Conservation (phyloP, 2,888 invertebrate genomes). For the Hirtodrosophila histrioides region DNA sequence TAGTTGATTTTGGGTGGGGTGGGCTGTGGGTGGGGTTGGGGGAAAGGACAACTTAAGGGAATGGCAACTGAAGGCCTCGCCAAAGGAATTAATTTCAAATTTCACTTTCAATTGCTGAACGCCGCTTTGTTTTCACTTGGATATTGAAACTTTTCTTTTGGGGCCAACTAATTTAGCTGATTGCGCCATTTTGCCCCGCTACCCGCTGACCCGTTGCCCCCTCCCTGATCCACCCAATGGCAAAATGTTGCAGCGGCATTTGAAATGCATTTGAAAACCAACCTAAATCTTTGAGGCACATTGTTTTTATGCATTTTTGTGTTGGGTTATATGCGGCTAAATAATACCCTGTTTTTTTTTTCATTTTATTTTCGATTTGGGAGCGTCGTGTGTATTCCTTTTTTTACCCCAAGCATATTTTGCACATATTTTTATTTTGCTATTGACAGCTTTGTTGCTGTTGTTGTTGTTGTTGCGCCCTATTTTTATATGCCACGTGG, state of each 20-base stretch:
- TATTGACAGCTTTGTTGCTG: constrained; percentile 2
- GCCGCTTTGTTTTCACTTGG: constrained; percentile 33
- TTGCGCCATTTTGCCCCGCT: constrained; percentile 31
- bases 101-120: constrained; percentile 62
- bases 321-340: no score
- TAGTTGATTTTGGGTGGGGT: constrained; percentile 1
- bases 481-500: constrained; percentile 41
- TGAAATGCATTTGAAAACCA: constrained; percentile 25
- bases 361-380: no score
- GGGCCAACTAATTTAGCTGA: constrained; percentile 62
- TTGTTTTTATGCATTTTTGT: neutral
- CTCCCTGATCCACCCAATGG: neutral
- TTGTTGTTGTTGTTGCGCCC: constrained; percentile 14
- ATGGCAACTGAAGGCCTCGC: constrained; percentile 5
- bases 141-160: constrained; percentile 48
- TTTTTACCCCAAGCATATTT: neutral
- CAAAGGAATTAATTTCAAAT: constrained; percentile 68
- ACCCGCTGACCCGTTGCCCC: neutral
- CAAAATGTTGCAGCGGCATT: constrained; percentile 9
- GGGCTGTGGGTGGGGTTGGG: neutral
- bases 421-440: constrained; percentile 9
- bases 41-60: constrained; percentile 13
- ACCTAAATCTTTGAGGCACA: no score
- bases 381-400: constrained; percentile 1
- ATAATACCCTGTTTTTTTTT: neutral